Evolutionary conservation across 2,888 invertebrate genomes (phyloP).

Genomic region (Mycogona germanica): DNA sequence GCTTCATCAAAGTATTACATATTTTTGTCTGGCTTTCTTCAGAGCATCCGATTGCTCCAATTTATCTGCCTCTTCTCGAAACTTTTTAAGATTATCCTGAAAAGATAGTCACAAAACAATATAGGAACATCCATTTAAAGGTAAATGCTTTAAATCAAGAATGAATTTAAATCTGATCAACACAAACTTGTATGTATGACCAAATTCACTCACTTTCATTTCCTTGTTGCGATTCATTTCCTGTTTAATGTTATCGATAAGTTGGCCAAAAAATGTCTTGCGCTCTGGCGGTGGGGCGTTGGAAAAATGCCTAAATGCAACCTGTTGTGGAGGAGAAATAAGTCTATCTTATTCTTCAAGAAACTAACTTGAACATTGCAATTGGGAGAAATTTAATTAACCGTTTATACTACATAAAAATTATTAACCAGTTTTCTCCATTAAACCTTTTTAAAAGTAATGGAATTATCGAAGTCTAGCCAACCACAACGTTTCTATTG

Average conservation of each 20-base stretch:
- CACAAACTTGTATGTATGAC: not conserved
- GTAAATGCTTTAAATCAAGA: not conserved
- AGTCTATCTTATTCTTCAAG: not conserved
- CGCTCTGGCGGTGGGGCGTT: slow-evolving; percentile 33
- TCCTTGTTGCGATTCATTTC: slow-evolving; percentile 95
- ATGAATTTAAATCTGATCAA: not conserved
- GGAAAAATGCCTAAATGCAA: slow-evolving; percentile 9
- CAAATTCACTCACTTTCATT: slow-evolving; percentile 54
- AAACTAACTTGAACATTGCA: not conserved
- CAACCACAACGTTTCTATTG: too few relatives aligned
- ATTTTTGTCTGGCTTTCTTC: slow-evolving; percentile 61
- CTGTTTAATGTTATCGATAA: slow-evolving; percentile 82
- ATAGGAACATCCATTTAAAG: too few relatives aligned
- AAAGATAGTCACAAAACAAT: too few relatives aligned
- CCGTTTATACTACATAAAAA: too few relatives aligned
- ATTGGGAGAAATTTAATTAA: too few relatives aligned
- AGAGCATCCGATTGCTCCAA: slow-evolving; percentile 94
- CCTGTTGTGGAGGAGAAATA: not conserved
- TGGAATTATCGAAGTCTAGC: too few relatives aligned
- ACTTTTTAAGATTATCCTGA: slow-evolving; percentile 80
- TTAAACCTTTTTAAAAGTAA: too few relatives aligned
- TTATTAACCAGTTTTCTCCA: too few relatives aligned
- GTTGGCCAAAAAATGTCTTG: slow-evolving; percentile 69
- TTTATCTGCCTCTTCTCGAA: slow-evolving; percentile 90
- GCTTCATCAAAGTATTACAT: slow-evolving; percentile 31